These are phyloP conservation scores for Amblyopsis hoosieri DNA, from an alignment of 2,797 vertebrate species.

Conservation along the genomic window DNA sequence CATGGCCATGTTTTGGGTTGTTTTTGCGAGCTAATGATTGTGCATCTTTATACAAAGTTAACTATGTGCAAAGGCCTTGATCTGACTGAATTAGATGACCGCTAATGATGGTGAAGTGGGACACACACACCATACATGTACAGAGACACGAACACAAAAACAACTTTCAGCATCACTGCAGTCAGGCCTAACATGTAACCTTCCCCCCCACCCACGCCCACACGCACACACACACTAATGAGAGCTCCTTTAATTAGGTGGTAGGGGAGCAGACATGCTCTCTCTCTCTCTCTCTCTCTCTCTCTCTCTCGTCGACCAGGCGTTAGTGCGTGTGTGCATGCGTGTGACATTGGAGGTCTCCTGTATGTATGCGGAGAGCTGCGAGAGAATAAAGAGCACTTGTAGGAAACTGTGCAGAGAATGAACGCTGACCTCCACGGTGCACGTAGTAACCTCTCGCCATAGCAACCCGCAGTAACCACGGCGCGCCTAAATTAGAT, in stretches of 20 bases:
- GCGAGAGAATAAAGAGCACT: background rate
- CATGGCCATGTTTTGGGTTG: constrained; percentile 7
- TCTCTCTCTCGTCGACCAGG: background rate
- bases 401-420: constrained; percentile 1
- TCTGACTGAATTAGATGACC: constrained; percentile 50
- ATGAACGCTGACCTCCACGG: constrained; percentile 16
- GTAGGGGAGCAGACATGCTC: constrained; percentile 21
- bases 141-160: background rate
- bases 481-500: constrained; percentile 19
- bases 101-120: constrained; percentile 71
- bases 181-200: no score
- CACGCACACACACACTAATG: constrained; percentile 48
- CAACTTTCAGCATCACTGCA: no score
- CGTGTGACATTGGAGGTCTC: background rate
- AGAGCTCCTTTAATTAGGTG: constrained; percentile 52
- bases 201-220: background rate
- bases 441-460: constrained; percentile 20
- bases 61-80: constrained; percentile 70
- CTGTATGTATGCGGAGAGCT: background rate
- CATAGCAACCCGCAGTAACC: constrained; percentile 30
- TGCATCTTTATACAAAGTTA: constrained; percentile 67
- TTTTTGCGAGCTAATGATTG: constrained; percentile 72
- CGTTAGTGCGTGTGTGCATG: constrained; percentile 15
- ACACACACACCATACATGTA: background rate
- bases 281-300: background rate